phyloP scores from a whole-genome alignment of 2,888 invertebrate species.

The Meloe dianella region DNA sequence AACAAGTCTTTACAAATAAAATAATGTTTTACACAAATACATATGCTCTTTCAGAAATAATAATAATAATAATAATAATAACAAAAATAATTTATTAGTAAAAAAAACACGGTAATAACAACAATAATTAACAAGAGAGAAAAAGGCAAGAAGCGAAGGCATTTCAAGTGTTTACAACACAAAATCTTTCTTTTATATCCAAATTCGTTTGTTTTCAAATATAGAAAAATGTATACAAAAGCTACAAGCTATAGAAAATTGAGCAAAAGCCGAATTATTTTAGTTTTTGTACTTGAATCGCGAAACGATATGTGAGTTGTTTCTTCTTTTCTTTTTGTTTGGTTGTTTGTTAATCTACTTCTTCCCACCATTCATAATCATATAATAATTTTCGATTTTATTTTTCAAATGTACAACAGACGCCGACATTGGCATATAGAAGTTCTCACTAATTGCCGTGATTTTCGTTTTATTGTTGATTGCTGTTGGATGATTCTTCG shows the following conservation, averaged over 20 bases:
- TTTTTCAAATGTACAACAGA: slow-evolving; percentile 48
- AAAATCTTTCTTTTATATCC: not conserved
- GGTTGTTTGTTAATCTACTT: slow-evolving; percentile 26
- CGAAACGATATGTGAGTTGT: slow-evolving; percentile 7
- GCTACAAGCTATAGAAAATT: slow-evolving; percentile 23
- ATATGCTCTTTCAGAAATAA: not conserved
- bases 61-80: slow-evolving; percentile 5
- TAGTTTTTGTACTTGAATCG: slow-evolving; percentile 21
- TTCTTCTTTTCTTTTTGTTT: not conserved
- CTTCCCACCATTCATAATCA: slow-evolving; percentile 50
- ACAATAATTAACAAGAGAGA: slow-evolving; percentile 32
- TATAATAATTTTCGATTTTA: slow-evolving; percentile 49
- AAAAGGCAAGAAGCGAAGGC: slow-evolving; percentile 40
- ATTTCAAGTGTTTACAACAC: slow-evolving; percentile 26
- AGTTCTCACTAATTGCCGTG: slow-evolving; percentile 41
- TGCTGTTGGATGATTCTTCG: slow-evolving; percentile 34
- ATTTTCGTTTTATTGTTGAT: slow-evolving; percentile 38
- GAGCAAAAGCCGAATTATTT: slow-evolving; percentile 24
- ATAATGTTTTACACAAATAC: not conserved
- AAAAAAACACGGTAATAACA: slow-evolving; percentile 15
- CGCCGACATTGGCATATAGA: slow-evolving; percentile 56
- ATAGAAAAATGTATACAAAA: slow-evolving; percentile 17
- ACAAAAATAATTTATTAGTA: slow-evolving; percentile 7
- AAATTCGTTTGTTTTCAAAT: not conserved
- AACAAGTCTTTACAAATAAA: not conserved